phyloP scores from a whole-genome alignment of 2,113 vertebrate genomes.

The Platysternon megacephalum region DNA sequence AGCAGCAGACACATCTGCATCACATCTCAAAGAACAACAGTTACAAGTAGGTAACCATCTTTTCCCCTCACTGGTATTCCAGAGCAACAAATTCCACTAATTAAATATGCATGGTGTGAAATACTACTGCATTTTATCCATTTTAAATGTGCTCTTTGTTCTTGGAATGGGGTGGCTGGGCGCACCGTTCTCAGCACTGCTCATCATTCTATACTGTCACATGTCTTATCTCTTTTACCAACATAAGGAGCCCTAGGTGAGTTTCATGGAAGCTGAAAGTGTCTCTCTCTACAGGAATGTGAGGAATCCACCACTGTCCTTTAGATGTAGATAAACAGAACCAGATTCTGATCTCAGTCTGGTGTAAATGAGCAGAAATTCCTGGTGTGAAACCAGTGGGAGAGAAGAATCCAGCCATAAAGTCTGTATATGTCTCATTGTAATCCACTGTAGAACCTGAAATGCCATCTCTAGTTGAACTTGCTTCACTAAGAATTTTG shows the following conservation, averaged over 20 bases:
- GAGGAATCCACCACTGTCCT: not conserved
- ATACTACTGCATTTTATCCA: not conserved
- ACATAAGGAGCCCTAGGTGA: not conserved
- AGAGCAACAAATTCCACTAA: not conserved
- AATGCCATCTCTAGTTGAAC: rapidly evolving
- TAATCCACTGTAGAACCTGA: not conserved
- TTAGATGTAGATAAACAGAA: not conserved
- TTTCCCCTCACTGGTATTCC: not conserved
- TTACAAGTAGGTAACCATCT: not conserved
- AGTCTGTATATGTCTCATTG: not conserved
- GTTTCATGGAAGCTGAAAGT: not conserved
- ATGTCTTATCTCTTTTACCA: not conserved
- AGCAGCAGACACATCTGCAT: too few relatives aligned
- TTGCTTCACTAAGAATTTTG: rapidly evolving
- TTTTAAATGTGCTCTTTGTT: not conserved
- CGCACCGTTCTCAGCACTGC: not conserved
- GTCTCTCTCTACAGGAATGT: not conserved
- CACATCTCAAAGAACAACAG: too few relatives aligned
- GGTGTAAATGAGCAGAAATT: not conserved
- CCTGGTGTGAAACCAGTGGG: not conserved
- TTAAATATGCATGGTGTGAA: not conserved
- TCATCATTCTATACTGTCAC: not conserved
- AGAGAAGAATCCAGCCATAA: not conserved
- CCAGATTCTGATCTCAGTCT: not conserved
- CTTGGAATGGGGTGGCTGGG: not conserved